These are phyloP conservation scores for Pelusios castaneus DNA, from an alignment of 2,113 vertebrate species.

Conservation along the genomic window DNA sequence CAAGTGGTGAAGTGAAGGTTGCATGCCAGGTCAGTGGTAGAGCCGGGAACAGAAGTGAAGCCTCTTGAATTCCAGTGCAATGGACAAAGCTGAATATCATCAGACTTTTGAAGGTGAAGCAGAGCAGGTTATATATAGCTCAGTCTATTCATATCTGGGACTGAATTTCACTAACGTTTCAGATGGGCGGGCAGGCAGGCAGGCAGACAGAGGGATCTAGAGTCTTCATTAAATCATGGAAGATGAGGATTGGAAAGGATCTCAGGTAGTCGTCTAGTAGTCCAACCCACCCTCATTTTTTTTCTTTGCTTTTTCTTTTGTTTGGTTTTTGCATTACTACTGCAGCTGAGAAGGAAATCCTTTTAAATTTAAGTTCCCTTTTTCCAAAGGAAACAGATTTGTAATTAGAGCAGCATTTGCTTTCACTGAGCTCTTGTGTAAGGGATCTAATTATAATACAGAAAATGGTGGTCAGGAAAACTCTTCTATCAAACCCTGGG, in stretches of 20 bases:
- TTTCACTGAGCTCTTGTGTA: constrained; percentile 44
- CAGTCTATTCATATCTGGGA: too few species aligned
- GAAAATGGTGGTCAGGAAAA: constrained; percentile 6
- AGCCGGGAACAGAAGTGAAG: background rate
- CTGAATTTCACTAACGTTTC: too few species aligned
- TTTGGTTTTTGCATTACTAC: constrained; percentile 10
- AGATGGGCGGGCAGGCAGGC: background rate
- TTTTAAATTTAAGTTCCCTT: constrained; percentile 54
- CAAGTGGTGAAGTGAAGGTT: background rate
- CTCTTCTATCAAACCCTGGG: background rate
- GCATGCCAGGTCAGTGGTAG: background rate
- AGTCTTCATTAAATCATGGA: background rate
- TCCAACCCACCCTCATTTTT: background rate
- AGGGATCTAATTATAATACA: constrained; percentile 47
- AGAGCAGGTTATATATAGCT: background rate
- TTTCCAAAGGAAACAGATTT: constrained; percentile 43
- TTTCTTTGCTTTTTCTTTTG: background rate
- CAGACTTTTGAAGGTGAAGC: background rate
- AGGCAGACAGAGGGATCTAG: background rate
- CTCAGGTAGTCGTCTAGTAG: too few species aligned
- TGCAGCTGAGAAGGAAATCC: constrained; percentile 13
- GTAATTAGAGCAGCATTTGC: constrained; percentile 31
- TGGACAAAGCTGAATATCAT: rapidly evolving
- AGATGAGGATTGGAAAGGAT: too few species aligned
- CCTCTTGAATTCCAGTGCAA: background rate